Evolutionary conservation across 2,888 invertebrate species (phyloP).

Genomic region (Laothoe populi): DNA sequence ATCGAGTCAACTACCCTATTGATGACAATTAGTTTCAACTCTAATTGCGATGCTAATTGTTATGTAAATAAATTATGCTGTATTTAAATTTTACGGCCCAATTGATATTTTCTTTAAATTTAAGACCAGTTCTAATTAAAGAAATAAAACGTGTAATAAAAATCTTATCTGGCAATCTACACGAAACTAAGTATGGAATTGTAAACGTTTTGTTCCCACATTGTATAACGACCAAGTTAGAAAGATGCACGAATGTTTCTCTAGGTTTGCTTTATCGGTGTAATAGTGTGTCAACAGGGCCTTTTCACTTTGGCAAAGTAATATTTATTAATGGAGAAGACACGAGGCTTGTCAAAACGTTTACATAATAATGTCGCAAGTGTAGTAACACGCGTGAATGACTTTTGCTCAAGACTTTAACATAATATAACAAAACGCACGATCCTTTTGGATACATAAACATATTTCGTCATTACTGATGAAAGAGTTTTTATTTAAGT

Average conservation of each 20-base stretch:
- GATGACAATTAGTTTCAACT: too few species aligned
- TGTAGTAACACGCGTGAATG: constrained; percentile 37
- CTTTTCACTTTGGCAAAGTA: constrained; percentile 46
- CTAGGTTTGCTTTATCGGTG: neutral
- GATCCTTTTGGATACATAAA: neutral
- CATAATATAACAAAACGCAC: constrained; percentile 33
- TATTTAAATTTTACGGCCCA: neutral
- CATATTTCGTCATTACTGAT: constrained; percentile 4
- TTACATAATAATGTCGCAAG: constrained; percentile 65
- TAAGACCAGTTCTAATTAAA: neutral
- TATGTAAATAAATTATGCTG: neutral
- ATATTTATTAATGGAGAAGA: constrained; percentile 62
- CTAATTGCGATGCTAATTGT: neutral
- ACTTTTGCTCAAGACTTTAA: constrained; percentile 39
- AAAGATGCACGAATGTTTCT: constrained; percentile 26
- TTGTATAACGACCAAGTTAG: constrained; percentile 11
- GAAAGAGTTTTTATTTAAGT: neutral
- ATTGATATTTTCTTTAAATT: neutral
- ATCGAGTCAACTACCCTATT: too few species aligned
- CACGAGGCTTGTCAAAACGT: constrained; percentile 66
- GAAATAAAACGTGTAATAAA: neutral
- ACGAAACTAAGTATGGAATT: neutral
- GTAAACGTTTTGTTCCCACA: constrained; percentile 49
- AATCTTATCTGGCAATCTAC: constrained; percentile 1
- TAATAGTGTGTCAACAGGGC: constrained; percentile 35